Evolutionary conservation across 1,140 invertebrate species (phyloP).

Genomic region (Papilio aristodemus): DNA sequence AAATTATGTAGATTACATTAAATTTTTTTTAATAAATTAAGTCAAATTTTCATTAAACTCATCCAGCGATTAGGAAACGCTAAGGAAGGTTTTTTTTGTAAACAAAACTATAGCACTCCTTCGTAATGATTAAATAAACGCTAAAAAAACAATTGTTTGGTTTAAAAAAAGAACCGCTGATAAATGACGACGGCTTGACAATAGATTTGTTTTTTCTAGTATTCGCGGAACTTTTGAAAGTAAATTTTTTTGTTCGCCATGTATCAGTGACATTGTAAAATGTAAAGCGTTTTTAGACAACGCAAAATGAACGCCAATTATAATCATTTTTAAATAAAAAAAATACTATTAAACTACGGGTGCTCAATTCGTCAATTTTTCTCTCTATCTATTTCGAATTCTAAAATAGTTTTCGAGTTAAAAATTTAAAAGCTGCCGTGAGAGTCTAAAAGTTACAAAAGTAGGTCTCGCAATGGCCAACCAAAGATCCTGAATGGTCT

Average conservation of each 20-base stretch:
- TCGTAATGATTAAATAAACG: background rate
- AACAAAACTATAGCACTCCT: background rate
- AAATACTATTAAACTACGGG: too few relatives aligned
- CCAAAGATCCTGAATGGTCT: too few relatives aligned
- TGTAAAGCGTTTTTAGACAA: background rate
- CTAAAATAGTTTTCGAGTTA: too few relatives aligned
- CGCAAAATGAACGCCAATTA: background rate
- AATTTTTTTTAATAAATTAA: too few relatives aligned
- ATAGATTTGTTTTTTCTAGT: conserved; percentile 16
- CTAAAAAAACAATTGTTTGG: background rate
- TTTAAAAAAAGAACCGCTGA: background rate
- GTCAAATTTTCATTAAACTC: background rate
- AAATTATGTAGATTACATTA: too few relatives aligned
- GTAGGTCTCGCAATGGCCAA: too few relatives aligned
- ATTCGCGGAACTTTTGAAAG: conserved; percentile 8
- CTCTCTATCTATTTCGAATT: too few relatives aligned
- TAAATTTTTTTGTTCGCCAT: background rate
- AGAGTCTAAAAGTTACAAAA: too few relatives aligned
- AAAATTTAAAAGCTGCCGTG: too few relatives aligned
- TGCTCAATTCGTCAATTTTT: too few relatives aligned
- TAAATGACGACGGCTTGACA: conserved; percentile 5
- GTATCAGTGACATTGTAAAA: conserved; percentile 5
- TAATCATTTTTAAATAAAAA: background rate
- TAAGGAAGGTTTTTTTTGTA: background rate
- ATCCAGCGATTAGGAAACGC: background rate